Evolutionary conservation across 2,888 invertebrate species (phyloP), one percentile per base, ranked within the genome.

Genomic region (Melipona beecheii): DNA sequence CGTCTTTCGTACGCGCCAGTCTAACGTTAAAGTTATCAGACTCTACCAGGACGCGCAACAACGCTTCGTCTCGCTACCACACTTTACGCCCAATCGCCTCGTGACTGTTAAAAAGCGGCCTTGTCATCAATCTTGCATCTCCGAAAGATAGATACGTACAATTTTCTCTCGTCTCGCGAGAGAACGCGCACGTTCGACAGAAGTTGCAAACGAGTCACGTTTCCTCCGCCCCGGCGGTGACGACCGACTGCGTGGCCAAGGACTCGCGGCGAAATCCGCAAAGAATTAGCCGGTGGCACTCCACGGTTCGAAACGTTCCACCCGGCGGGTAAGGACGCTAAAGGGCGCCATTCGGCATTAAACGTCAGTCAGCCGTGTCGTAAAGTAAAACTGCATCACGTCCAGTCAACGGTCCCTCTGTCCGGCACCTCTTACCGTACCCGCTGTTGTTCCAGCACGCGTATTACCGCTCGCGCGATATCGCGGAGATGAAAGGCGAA

Each of bases 351-450:
- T 90, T 81, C 89, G 84, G 89, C 86, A 92, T 91, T 93, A 93
- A 93, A 93, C 91, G 93, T 93, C 93, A 92, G 92, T 93, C 93
- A 91, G 78, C 82, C 87, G 86, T 82, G 90, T 91, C 93, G 91
- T 93, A 93, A 93, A 93, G 91, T 92, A 93, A 93, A 93, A 92
- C 89, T 91, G 84, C 90, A 85, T 90, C 88, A 76, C 86, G 88
- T 87, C 81, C 90, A 89, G 91, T 90, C 91, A 88, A 89, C 89
- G 92, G 89, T 85, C 87, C 77, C 79, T 66, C 36, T 65, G 84
- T 78, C 70, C 77, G 81, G 86, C 89, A 89, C 90, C 89, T 89
- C 89, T 89, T 85, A 70, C 89, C 83, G 60, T 83, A n/a, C 70
- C 43, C 9, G 87, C 74, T 75, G 85, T 88, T 75, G 85, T 88